Base-by-base conservation (phyloP, 2,113 vertebrate species). In the Brachirus orientalis region DNA sequence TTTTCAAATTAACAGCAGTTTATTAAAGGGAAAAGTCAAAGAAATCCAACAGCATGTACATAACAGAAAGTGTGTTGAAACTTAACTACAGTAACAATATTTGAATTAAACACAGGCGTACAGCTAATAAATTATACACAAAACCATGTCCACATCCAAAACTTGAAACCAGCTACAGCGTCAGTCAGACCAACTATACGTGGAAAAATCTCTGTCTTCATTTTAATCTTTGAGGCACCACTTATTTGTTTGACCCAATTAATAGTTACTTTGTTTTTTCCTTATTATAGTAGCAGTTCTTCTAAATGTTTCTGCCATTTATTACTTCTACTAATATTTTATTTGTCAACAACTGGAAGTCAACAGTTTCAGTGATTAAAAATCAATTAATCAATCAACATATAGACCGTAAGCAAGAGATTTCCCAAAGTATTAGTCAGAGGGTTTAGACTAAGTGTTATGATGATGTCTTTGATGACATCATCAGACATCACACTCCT, bases 11-110 rank as follows among this genome's bases (percentile, higher is more conserved):
- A 73, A 72, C 50, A 70, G 68, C 36, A 53, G 56, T 91, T 89
- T 90, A 89, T 89, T 91, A 83, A 87, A 86, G 75, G 63, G 65
- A 77, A 79, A 7, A 22, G 72, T 83, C 65, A 84, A 56, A 78
- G 33, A 77, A 54, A 75, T 43, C 3, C 44, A 63, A 79, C 13
- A 75, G 2, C 41, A 10, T 56, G 59, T 56, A 75, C 19, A 50
- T 12, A 71, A 47, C 47, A 64, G 6, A 61, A 50, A 57, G 10
- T 45, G 18, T 68, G 46, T 45, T 67, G 6, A 59, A 77, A 65
- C 56, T 69, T 68, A 75, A 69, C 40, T 17, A 82, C 17, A 69
- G 48, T 41, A 18, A 61, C 7, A 50, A 53, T 78, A 57, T n/a
- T 4, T 79, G 47, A 79, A 28, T 28, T 3, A 74, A 79, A 77